Evolutionary conservation across 2,113 vertebrate genomes (phyloP).

Genomic region (Grantiella picta): DNA sequence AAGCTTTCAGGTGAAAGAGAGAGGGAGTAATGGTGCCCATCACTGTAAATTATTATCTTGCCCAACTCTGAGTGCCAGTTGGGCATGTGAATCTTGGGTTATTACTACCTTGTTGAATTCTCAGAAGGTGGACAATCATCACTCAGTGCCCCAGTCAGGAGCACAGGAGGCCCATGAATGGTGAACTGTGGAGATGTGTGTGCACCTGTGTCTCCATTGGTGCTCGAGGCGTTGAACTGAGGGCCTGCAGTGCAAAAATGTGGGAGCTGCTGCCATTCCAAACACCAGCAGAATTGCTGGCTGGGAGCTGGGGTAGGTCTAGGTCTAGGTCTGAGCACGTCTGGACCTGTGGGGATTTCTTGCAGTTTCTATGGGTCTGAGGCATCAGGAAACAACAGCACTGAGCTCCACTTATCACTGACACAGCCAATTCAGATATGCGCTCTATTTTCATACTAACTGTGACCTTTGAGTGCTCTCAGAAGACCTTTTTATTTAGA

Average conservation of each 20-base stretch:
- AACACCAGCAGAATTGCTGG: neutral
- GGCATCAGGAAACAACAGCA: neutral
- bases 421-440: neutral
- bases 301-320: neutral
- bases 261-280: neutral
- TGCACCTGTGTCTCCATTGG: neutral
- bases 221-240: rapidly evolving
- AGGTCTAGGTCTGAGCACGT: neutral
- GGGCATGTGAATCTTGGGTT: neutral
- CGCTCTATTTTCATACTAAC: neutral
- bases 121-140: neutral
- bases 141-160: neutral
- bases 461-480: neutral
- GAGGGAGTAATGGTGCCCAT: neutral
- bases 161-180: neutral
- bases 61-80: neutral
- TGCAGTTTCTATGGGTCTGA: neutral
- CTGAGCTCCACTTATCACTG: neutral
- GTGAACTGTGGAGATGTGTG: neutral
- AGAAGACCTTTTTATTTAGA: neutral
- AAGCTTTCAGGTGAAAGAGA: neutral
- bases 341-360: neutral
- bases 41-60: neutral
- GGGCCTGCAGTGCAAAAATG: neutral
- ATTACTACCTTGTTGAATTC: neutral